These are phyloP conservation scores for Patella caerulea DNA, from an alignment of 2,888 invertebrate genomes.

Conservation along the genomic window DNA sequence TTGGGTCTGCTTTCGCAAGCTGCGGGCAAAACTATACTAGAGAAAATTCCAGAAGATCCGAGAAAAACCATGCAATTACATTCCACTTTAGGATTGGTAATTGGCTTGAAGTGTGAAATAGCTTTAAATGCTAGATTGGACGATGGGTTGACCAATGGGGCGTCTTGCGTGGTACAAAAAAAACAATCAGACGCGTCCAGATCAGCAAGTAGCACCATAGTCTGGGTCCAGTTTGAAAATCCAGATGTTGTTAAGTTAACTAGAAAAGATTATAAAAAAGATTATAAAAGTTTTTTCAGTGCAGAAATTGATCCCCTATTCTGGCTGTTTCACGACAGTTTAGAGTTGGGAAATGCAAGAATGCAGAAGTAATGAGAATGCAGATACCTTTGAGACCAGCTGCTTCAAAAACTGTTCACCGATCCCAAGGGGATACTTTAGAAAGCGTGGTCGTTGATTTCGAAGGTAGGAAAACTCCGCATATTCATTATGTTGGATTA, in stretches of 20 bases:
- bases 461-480: too few species aligned
- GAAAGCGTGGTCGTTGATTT: neutral
- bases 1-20: neutral
- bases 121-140: constrained; percentile 35
- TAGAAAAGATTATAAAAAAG: constrained; percentile 6
- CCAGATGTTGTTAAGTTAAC: neutral
- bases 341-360: too few species aligned
- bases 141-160: constrained; percentile 44
- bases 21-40: neutral
- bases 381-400: neutral
- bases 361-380: too few species aligned
- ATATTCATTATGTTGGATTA: neutral
- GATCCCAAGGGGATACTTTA: neutral
- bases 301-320: neutral
- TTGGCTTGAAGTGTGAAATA: constrained; percentile 29
- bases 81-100: neutral
- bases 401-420: constrained; percentile 17
- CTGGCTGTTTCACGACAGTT: too few species aligned
- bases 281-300: neutral
- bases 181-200: too few species aligned
- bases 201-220: neutral
- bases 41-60: neutral
- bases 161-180: constrained; percentile 21
- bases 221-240: neutral
- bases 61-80: neutral